Evolutionary conservation across 2,888 invertebrate genomes (phyloP), one percentile per base, ranked within the genome.

Genomic region (Oscheius sp.): DNA sequence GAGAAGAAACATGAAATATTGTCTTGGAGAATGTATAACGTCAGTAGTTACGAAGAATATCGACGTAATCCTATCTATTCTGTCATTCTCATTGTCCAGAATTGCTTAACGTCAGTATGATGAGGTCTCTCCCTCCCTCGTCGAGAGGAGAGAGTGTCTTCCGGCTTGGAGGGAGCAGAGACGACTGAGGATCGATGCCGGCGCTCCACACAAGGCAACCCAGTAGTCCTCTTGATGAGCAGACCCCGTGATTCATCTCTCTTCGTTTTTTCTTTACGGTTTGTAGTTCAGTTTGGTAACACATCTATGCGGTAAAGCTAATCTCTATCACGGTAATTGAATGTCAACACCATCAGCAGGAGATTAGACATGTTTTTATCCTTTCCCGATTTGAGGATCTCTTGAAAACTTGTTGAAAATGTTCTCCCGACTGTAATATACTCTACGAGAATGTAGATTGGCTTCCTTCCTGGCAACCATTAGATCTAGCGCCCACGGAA

Each of bases 201-300:
- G 55, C 68, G 55, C 68, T 68, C 68, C 68, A 68, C 68, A 68
- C 68, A 68, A 68, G 68, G 68, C 68, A 55, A 68, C 68, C 68
- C 55, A 68, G 68, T 68, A 68, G 68, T 68, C 68, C 68, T 55
- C 42, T 21, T 2, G 55, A 21, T 21, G 55, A 55, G 29, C 13
- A 51, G 53, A 35, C 55, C 53, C 68, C 53, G 35, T 68, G 53
- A 55, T 55, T 68, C 37, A 37, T 68, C 55, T 13, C 21, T 53
- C 55, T 50, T 50, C 29, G 21, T 65, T 50, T 13, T 33, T 29
- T 47, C 32, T 37, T 50, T 35, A 2, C 51, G 13, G 13, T 53
- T 10, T 4, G 29, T 53, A 4, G 13, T 53, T 53, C 10, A 4
- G 53, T 53, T 53, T 50, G 50, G 0, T 50, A 9, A 53, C n/a